Base-by-base conservation (phyloP, 2,797 vertebrate genomes). In the Melopsittacus undulatus region DNA sequence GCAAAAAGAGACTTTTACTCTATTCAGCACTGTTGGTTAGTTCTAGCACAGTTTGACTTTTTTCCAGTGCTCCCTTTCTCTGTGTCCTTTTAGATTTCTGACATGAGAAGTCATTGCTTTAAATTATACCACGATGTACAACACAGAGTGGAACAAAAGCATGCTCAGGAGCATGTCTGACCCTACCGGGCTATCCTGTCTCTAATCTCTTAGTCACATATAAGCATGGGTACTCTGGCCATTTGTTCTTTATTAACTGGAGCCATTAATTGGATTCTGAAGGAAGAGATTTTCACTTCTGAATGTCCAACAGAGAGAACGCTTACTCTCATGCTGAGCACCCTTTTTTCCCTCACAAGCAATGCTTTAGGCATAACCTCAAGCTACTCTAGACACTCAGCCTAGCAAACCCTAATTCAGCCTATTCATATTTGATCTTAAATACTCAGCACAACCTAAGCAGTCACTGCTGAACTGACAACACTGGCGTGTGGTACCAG, bases 241-340 rank as follows among this genome's bases (percentile, higher is more conserved):
- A 34, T 36, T 89, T 20, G 26, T 63, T 83, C 95, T 89, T 77
- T 94, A 93, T 92, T 92, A 96, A 82, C 75, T 87, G 91, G 7
- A 29, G 32, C 52, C n/a, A 3, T 70, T 96, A 96, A 94, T 87
- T 96, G 81, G 75, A n/a, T 91, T 67, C 59, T 10, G 81, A 78
- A 70, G 63, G 67, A 43, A 63, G 40, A 63, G 82, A 29, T 70
- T 93, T 85, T 69, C 78, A 48, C 75, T 85, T 84, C 75, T 67
- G 40, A 83, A 59, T 36, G 63, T 36, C 87, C 84, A 74, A 34
- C 92, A 85, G 94, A 74, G 78, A 90, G 81, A 61, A 77, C 75
- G 34, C 95, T 96, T 96, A 84, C 63, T 73, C 34, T 18, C 95
- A 89, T 0, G 9, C 91, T 83, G 84, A 85, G 89, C 59, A 32